phyloP scores from a whole-genome alignment of 2,797 vertebrate species.

The Kryptolebias ocellatus region DNA sequence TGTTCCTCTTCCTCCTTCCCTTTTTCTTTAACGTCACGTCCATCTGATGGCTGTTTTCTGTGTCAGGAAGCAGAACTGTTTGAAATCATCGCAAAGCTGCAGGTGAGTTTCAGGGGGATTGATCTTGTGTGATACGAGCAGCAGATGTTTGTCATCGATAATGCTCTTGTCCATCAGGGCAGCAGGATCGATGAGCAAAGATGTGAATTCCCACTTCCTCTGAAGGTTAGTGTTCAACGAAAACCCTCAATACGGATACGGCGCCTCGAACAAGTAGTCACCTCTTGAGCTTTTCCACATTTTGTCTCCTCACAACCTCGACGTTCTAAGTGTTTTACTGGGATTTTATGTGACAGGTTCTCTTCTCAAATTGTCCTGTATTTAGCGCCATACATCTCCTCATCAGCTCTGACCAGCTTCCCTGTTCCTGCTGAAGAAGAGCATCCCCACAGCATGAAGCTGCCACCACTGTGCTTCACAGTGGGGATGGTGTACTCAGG shows the following conservation, averaged over 20 bases:
- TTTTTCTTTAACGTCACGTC: conserved; percentile 23
- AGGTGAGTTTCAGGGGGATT: conserved; percentile 72
- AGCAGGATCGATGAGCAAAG: conserved; percentile 86
- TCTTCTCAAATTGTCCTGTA: no score
- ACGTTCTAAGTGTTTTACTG: no score
- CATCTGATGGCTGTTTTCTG: conserved; percentile 26
- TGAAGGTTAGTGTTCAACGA: conserved; percentile 71
- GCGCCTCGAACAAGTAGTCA: no score
- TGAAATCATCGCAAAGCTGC: conserved; percentile 87
- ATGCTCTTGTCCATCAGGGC: conserved; percentile 75
- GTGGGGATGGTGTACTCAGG: no score
- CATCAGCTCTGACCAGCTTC: no score
- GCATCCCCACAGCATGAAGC: no score
- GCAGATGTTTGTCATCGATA: conserved; percentile 40
- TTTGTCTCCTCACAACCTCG: no score
- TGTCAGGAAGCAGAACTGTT: conserved; percentile 83
- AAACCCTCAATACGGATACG: not conserved
- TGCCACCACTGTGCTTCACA: no score
- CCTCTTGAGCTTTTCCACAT: no score
- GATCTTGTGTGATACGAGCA: conserved; percentile 38
- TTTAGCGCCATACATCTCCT: no score
- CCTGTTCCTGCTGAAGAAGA: no score
- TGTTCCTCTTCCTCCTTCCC: conserved; percentile 61
- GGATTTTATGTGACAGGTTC: no score
- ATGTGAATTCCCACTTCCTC: conserved; percentile 83